Base-by-base conservation (phyloP, 2,113 vertebrate species). In the Corythoichthys haematopterus region DNA sequence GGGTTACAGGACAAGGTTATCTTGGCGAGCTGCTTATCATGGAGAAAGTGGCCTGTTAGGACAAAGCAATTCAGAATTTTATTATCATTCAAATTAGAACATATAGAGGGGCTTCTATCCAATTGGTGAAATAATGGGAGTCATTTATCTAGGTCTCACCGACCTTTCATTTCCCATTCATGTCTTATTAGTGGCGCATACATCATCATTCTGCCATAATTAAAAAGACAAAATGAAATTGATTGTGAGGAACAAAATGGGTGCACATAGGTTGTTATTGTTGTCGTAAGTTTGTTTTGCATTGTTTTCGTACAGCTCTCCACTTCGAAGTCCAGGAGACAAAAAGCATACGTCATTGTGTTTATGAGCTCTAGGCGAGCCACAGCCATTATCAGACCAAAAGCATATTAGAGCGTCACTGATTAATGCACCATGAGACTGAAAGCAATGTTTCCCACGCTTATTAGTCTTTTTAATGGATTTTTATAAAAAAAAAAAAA, bases 101-200 rank as follows among this genome's bases (percentile, higher is more conserved):
- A 87, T 85, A 85, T 91, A 90, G 90, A 94, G 90, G 83, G 92
- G 87, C 92, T 93, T 94, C 93, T 91, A 83, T 93, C 93, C 92
- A 92, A 94, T 94, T 93, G 93, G 91, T 91, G 90, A 93, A 95
- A 94, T 96, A 94, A 96, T 93, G 92, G 93, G 86, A 91, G 89
- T 90, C 92, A 91, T 95, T 95, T 93, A 95, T 96, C 93, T 96
- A 88, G 91, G 74, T 93, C 91, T 92, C 88, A 87, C 88, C 92
- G 91, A 93, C 93, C 93, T 93, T 94, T 94, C 93, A 93, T 93
- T 93, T 94, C 88, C 92, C 90, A 93, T 95, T 93, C 92, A 94
- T 91, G 91, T 74, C 81, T 94, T 95, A 94, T 94, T 93, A 94
- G 92, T 79, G 84, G 88, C 85, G 81, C 91, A 94, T 94, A 93